Base-by-base conservation (phyloP, 2,888 invertebrate species). In the Sesia apiformis region DNA sequence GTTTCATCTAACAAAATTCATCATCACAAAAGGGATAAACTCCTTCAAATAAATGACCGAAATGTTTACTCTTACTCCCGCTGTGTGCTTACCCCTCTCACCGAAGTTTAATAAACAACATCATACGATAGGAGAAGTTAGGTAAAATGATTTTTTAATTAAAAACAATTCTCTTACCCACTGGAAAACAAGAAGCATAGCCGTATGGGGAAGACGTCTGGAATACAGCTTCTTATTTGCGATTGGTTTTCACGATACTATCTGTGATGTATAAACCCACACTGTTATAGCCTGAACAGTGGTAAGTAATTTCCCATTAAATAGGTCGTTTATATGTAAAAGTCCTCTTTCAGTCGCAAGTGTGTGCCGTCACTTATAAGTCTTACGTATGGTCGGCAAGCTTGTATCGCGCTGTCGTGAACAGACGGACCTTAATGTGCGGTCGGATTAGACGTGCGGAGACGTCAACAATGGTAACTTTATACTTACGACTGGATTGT, bases 21-120 rank as follows among this genome's bases (percentile, higher is more conserved):
- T 39, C 8, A 56, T 51, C 53, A 56, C 56, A 65, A 72, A 72
- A 72, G 79, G 80, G 81, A 81, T 81, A 78, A 78, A 77, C 67
- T 73, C 78, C 74, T 79, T 79, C 76, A 72, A 78, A 79, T 78
- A 76, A 78, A 76, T 81, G n/a, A n/a, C n/a, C n/a, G n/a, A n/a
- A n/a, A n/a, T n/a, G n/a, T n/a, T n/a, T n/a, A n/a, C n/a, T n/a
- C n/a, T n/a, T n/a, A n/a, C n/a, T n/a, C n/a, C n/a, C n/a, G n/a
- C n/a, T n/a, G n/a, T n/a, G n/a, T n/a, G n/a, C n/a, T n/a, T n/a
- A n/a, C n/a, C n/a, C n/a, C n/a, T n/a, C n/a, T n/a, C n/a, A n/a
- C n/a, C n/a, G n/a, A n/a, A n/a, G n/a, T n/a, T n/a, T n/a, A n/a
- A n/a, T n/a, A n/a, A n/a, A n/a, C n/a, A n/a, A n/a, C n/a, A n/a